Evolutionary conservation across 1,140 invertebrate species (phyloP), one percentile per base, ranked within the genome.

Genomic region (Reticulitermes speratus): DNA sequence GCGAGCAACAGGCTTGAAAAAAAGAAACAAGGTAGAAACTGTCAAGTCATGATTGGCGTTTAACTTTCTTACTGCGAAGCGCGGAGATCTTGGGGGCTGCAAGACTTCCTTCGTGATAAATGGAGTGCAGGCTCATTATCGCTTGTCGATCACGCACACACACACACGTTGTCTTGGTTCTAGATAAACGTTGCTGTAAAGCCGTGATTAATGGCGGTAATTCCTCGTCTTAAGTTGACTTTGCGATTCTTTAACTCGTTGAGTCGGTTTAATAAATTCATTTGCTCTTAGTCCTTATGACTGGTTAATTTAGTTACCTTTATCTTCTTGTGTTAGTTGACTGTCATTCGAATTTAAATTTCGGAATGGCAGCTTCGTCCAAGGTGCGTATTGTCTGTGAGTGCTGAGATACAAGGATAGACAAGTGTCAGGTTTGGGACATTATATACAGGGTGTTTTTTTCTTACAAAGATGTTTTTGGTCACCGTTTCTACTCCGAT

Each of bases 1-100:
- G 14, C 6, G 14, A 30, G 65, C 25, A 75, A 75, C 65, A 12
- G n/a, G n/a, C 65, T 75, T 6, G 7, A 75, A 75, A 30, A 75
- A 30, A 8, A 25, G n/a, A 75, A 21, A 21, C 52, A 55, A 30
- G 16, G 1, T 0, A 7, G 19, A 23, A 75, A 75, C 65, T 75
- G 65, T 75, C 65, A 75, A 75, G 65, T 75, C 65, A 75, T 75
- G 65, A 75, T 75, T 75, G 65, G 65, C 65, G 65, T 75, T 75
- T 75, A 75, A 75, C 65, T 75, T 30, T 65, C 59, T 65, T 65
- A n/a, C 25, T 65, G 3, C 8, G 8, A 75, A 75, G 65, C 9
- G 5, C 65, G 65, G 65, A 16, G 65, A 75, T 3, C 65, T 30
- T 75, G 14, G n/a, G 38, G 65, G 6, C 65, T 75, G 25, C 65